phyloP scores from a whole-genome alignment of 2,888 invertebrate genomes.

The Schrankia costaestrigalis region DNA sequence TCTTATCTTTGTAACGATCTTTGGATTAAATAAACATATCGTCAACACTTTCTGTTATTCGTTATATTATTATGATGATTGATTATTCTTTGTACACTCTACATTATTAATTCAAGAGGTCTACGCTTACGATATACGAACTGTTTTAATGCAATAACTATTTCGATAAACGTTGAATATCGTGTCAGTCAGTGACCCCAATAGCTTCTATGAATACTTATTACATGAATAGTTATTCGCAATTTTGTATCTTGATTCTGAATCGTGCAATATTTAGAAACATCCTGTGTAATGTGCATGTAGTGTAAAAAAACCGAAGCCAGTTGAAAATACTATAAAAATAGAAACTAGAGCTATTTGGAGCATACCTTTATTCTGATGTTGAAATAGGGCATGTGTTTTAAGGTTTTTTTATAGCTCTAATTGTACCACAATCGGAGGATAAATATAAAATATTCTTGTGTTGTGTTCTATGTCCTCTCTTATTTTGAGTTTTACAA shows the following conservation, averaged over 20 bases:
- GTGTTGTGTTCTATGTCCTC: no score
- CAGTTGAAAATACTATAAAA: constrained; percentile 25
- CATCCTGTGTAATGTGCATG: constrained; percentile 33
- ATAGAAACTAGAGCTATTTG: constrained; percentile 20
- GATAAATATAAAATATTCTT: no score
- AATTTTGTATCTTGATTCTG: constrained; percentile 24
- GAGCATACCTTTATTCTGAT: no score
- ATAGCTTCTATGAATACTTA: constrained; percentile 16
- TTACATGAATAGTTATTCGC: constrained; percentile 14
- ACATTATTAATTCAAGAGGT: background rate
- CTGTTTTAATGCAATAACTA: background rate
- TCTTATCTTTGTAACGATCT: constrained; percentile 18
- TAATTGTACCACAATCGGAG: no score
- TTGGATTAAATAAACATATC: constrained; percentile 14
- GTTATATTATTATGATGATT: no score
- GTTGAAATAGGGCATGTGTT: no score
- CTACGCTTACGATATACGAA: background rate
- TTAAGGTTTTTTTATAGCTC: no score
- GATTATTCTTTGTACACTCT: no score
- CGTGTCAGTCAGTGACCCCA: constrained; percentile 24
- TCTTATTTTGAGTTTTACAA: no score
- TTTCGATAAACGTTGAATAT: constrained; percentile 11
- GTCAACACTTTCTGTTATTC: constrained; percentile 4
- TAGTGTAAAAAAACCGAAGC: no score
- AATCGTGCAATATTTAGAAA: constrained; percentile 43